Conservation (phyloP, 2,113 vertebrate genomes). For the Thamnophis sirtalis region DNA sequence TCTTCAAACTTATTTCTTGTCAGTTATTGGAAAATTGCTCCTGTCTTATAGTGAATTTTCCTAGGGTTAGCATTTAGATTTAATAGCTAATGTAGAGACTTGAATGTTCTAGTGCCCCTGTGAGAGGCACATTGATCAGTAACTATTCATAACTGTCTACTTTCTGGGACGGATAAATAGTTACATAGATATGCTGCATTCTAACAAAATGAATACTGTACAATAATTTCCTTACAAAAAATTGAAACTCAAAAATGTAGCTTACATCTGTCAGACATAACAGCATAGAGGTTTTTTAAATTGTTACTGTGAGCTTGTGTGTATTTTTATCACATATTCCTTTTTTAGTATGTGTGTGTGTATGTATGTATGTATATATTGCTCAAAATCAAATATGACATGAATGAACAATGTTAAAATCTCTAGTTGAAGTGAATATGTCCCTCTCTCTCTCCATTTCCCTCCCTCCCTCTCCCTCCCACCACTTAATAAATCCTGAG, state of each 20-base stretch:
- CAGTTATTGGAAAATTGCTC: constrained; percentile 39
- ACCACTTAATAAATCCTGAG: background rate
- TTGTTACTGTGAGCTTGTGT: background rate
- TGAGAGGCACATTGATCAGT: constrained; percentile 35
- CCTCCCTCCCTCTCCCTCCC: background rate
- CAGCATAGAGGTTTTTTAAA: background rate
- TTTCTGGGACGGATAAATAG: background rate
- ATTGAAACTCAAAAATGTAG: background rate
- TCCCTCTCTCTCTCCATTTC: background rate
- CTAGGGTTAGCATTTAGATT: constrained; percentile 40
- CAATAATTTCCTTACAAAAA: background rate
- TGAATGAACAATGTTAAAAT: background rate
- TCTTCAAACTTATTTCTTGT: constrained; percentile 43
- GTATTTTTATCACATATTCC: background rate
- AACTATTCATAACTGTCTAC: constrained; percentile 18
- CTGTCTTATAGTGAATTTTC: constrained; percentile 36
- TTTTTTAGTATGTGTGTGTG: background rate
- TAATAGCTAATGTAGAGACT: constrained; percentile 42
- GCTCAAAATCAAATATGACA: background rate
- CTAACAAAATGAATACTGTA: background rate
- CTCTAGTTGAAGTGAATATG: background rate
- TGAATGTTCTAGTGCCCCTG: constrained; percentile 26
- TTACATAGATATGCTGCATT: background rate
- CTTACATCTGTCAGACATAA: background rate
- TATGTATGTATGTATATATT: background rate